Percentiles rank a stretch among this genome's conserved stretches.
Evolutionary conservation across 2,797 vertebrate genomes (phyloP).

Genomic region (Otus scops): DNA sequence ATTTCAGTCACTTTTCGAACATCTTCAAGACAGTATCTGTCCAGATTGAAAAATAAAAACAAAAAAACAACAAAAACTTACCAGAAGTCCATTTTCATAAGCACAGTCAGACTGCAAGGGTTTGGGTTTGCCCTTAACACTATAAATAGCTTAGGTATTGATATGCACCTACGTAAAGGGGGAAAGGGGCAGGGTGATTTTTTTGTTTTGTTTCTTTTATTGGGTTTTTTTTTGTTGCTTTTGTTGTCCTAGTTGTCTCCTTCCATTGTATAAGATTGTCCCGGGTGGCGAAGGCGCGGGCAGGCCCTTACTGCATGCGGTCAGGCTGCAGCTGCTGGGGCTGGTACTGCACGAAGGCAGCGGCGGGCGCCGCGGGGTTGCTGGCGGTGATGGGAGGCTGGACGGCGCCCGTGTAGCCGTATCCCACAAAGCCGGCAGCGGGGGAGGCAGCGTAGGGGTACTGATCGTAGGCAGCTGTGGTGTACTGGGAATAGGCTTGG

Average conservation of each 20-base stretch:
- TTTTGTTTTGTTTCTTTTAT: neutral
- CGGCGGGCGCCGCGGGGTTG: slow-evolving; percentile 65
- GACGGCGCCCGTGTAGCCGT: slow-evolving; percentile 81
- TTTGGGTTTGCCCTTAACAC: slow-evolving; percentile 42
- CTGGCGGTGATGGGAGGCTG: slow-evolving; percentile 76
- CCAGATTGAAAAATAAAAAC: neutral
- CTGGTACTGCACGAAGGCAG: slow-evolving; percentile 89
- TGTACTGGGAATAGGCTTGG: slow-evolving; percentile 87
- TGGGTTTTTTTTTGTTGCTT: neutral
- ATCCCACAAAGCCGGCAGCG: slow-evolving; percentile 81
- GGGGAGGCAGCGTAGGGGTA: slow-evolving; percentile 91
- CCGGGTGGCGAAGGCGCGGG: neutral
- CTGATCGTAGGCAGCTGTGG: slow-evolving; percentile 89
- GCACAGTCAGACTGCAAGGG: slow-evolving; percentile 29
- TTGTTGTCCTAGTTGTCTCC: slow-evolving; percentile 41
- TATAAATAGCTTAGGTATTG: slow-evolving; percentile 68
- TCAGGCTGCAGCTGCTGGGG: slow-evolving; percentile 90
- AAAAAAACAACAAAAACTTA: neutral
- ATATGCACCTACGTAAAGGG: slow-evolving; percentile 36
- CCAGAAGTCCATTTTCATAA: slow-evolving; percentile 47
- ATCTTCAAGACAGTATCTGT: slow-evolving; percentile 52
- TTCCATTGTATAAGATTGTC: slow-evolving; percentile 30
- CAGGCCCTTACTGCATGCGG: slow-evolving; percentile 86
- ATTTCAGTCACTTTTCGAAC: slow-evolving; percentile 43
- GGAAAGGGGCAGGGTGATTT: neutral